phyloP scores from a whole-genome alignment of 2,797 vertebrate species.

The Paedocypris micromegethes region DNA sequence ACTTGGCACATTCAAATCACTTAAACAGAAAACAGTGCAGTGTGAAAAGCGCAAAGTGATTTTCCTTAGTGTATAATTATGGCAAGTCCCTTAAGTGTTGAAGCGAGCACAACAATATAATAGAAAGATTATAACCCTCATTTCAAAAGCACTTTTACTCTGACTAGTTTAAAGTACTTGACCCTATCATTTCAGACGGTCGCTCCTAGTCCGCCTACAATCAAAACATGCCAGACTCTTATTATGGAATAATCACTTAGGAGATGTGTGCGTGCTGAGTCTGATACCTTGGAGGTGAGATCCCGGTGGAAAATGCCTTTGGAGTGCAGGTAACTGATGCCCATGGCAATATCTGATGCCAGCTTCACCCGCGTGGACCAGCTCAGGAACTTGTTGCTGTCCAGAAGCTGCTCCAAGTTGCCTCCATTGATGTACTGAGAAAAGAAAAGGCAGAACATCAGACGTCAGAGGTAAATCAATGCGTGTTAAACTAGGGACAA shows the following conservation, averaged over 20 bases:
- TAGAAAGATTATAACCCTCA: conserved; percentile 10
- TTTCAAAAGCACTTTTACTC: too few species aligned
- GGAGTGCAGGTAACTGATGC: conserved; percentile 88
- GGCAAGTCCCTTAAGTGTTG: conserved; percentile 7
- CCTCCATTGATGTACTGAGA: conserved; percentile 95
- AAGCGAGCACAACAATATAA: conserved; percentile 25
- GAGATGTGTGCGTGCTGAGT: too few species aligned
- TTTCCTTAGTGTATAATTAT: conserved; percentile 20
- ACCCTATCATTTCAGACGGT: too few species aligned
- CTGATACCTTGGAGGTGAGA: conserved; percentile 92
- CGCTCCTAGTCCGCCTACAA: too few species aligned
- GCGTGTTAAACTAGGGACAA: too few species aligned
- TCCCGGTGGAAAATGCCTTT: conserved; percentile 98
- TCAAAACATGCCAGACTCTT: too few species aligned
- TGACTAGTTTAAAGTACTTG: too few species aligned
- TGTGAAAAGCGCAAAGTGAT: conserved; percentile 11
- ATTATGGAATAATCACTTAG: too few species aligned
- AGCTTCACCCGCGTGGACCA: conserved; percentile 87
- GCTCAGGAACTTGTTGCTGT: conserved; percentile 85
- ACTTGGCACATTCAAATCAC: conserved; percentile 26
- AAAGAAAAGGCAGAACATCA: conserved; percentile 19
- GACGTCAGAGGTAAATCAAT: background rate
- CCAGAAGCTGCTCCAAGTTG: conserved; percentile 93
- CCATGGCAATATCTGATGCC: conserved; percentile 83
- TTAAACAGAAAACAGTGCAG: conserved; percentile 24